These are phyloP conservation scores for Lethrus apterus DNA, from an alignment of 1,140 invertebrate genomes.

Conservation along the genomic window DNA sequence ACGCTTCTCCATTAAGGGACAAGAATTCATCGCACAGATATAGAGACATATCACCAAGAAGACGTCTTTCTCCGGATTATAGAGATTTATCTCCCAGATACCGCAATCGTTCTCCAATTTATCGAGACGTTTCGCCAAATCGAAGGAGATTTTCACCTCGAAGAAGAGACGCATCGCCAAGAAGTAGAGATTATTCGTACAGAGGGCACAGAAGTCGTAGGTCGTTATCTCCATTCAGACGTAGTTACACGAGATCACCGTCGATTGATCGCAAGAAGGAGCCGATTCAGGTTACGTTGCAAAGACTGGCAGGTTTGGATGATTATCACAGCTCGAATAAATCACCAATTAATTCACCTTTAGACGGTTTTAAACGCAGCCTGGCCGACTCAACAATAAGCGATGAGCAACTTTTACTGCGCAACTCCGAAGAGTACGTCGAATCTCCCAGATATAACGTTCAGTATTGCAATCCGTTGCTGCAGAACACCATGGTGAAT, in stretches of 20 bases:
- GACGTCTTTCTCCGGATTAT: too few relatives aligned
- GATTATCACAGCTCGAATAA: background rate
- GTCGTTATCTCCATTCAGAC: background rate
- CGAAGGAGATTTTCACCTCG: too few relatives aligned
- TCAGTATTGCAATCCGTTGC: too few relatives aligned
- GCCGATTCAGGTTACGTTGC: conserved; percentile 8
- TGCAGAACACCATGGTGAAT: background rate
- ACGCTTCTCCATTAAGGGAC: background rate
- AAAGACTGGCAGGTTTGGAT: conserved; percentile 11
- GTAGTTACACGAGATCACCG: conserved; percentile 12
- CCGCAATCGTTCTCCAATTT: too few relatives aligned
- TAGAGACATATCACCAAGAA: conserved; percentile 12
- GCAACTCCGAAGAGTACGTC: conserved; percentile 19
- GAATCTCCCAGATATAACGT: conserved; percentile 15
- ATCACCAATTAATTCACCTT: conserved; percentile 29
- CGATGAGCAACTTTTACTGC: conserved; percentile 41
- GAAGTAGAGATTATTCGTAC: background rate
- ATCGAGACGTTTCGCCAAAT: too few relatives aligned
- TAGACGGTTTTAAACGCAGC: conserved; percentile 38
- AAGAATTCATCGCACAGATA: too few relatives aligned
- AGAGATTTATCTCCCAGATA: too few relatives aligned
- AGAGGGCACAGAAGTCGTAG: conserved; percentile 1
- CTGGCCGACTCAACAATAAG: conserved; percentile 47
- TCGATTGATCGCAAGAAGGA: conserved; percentile 1
- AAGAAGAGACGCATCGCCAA: conserved; percentile 3